phyloP scores from a whole-genome alignment of 2,113 vertebrate species.

The Recurvirostra avosetta region DNA sequence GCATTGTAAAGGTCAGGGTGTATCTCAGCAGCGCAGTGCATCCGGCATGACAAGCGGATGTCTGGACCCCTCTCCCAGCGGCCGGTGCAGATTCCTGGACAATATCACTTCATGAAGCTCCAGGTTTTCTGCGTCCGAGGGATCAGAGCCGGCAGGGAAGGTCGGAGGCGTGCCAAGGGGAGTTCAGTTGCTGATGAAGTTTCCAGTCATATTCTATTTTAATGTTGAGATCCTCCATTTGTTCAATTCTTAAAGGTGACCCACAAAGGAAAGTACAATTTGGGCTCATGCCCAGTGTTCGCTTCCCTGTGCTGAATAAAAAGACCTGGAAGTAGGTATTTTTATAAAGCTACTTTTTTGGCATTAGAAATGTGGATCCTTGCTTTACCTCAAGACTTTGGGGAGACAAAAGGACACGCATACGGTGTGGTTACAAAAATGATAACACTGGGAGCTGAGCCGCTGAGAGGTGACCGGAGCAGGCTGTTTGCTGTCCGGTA shows the following conservation, averaged over 20 bases:
- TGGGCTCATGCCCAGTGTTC: conserved; percentile 29
- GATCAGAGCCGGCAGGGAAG: background rate
- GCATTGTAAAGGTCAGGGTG: background rate
- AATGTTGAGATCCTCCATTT: conserved; percentile 40
- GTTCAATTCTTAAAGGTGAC: conserved; percentile 28
- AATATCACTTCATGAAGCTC: rapidly evolving
- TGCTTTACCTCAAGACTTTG: background rate
- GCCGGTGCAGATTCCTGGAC: background rate
- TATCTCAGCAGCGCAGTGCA: background rate
- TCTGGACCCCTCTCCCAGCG: background rate
- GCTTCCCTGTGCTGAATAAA: background rate
- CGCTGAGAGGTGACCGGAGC: background rate
- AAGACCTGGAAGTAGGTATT: conserved; percentile 7
- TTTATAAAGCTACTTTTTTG: conserved; percentile 6
- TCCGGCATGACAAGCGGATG: background rate
- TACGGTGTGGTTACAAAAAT: background rate
- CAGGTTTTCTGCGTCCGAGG: background rate
- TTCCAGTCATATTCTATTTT: conserved; percentile 46
- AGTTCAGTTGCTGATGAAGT: conserved; percentile 3
- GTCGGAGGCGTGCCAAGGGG: background rate
- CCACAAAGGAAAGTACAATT: conserved; percentile 25
- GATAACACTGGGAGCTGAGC: background rate
- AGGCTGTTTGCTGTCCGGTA: background rate
- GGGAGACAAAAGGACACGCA: background rate
- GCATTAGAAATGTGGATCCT: background rate